These are phyloP conservation scores for Dryobota labecula DNA, from an alignment of 2,888 invertebrate species.

Conservation along the genomic window DNA sequence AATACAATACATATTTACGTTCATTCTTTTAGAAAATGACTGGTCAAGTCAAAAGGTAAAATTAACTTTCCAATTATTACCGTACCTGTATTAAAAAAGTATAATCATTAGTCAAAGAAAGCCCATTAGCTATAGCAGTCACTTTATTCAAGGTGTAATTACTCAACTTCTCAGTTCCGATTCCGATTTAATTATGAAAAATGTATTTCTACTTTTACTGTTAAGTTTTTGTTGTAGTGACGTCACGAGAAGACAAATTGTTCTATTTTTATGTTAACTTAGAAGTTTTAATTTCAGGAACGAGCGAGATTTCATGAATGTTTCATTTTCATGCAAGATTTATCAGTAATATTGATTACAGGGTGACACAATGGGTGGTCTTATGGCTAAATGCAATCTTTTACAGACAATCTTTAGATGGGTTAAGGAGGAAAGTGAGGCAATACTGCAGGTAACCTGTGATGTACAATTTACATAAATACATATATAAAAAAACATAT, in stretches of 20 bases:
- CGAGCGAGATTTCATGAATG: neutral
- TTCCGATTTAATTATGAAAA: constrained; percentile 76
- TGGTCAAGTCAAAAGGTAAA: constrained; percentile 46
- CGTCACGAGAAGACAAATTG: constrained; percentile 47
- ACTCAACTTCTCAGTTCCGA: constrained; percentile 68
- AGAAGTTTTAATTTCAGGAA: constrained; percentile 9
- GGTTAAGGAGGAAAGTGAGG: no score
- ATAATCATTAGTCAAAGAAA: constrained; percentile 77
- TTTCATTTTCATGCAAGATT: neutral
- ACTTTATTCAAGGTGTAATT: constrained; percentile 74
- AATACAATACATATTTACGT: constrained; percentile 21
- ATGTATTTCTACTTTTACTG: constrained; percentile 61
- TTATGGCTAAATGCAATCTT: no score
- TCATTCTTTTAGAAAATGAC: constrained; percentile 19
- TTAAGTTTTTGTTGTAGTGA: constrained; percentile 43
- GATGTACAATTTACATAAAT: no score
- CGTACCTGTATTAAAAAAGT: constrained; percentile 65
- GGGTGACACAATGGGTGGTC: no score
- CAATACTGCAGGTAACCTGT: no score
- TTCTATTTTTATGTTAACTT: constrained; percentile 27
- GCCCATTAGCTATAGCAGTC: constrained; percentile 73
- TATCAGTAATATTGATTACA: neutral
- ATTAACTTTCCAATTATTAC: constrained; percentile 53
- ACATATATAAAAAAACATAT: no score
- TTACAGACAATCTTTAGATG: no score